Percentiles rank a stretch among this genome's conserved stretches.
Conservation (phyloP, 2,888 invertebrate genomes). For the Selenia dentaria region DNA sequence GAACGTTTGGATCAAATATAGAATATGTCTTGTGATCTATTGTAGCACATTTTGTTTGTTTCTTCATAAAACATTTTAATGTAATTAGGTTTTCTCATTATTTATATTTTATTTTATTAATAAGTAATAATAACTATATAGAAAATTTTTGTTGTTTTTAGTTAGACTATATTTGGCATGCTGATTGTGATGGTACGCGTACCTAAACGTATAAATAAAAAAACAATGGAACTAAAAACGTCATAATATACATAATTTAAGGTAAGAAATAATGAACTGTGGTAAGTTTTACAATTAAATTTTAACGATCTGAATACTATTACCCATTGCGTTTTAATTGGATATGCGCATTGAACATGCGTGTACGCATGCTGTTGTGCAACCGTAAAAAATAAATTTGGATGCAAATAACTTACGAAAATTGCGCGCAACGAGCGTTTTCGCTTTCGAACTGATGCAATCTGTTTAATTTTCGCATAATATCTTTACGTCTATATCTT, state of each 20-base stretch:
- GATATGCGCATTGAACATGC: conserved; percentile 67
- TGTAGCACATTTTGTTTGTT: not conserved
- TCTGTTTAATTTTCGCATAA: conserved; percentile 61
- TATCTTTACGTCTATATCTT: conserved; percentile 27
- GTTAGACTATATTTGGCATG: no score
- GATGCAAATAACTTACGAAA: conserved; percentile 71
- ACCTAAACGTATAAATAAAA: no score
- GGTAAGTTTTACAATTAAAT: conserved; percentile 1
- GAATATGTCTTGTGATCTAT: conserved; percentile 3
- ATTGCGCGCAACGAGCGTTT: conserved; percentile 59
- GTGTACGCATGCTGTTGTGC: conserved; percentile 63
- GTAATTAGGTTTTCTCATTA: no score
- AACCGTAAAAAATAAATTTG: conserved; percentile 64
- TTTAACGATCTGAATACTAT: conserved; percentile 14
- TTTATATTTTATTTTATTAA: no score
- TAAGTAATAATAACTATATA: no score
- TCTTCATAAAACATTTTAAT: no score
- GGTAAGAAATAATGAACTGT: not conserved
- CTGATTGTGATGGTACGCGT: no score
- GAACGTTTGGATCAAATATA: conserved; percentile 16
- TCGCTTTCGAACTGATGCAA: conserved; percentile 66
- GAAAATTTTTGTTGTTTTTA: no score
- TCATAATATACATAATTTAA: not conserved
- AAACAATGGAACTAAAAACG: no score
- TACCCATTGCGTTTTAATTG: conserved; percentile 52